phyloP scores from a whole-genome alignment of 2,113 vertebrate species.

The Nannospalax galili region DNA sequence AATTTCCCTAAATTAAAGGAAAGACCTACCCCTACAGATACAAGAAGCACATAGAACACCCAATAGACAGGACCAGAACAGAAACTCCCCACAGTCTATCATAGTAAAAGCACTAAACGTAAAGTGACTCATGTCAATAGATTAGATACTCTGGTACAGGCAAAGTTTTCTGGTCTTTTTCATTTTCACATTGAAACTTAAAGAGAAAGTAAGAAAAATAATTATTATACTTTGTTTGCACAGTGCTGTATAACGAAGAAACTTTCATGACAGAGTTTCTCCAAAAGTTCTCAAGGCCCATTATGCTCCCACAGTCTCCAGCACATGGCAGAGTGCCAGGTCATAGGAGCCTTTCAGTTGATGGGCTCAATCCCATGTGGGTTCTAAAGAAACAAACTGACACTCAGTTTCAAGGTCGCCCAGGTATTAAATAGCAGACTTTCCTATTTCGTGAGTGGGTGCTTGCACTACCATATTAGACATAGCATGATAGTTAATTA shows the following conservation, averaged over 20 bases:
- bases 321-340: background rate
- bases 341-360: background rate
- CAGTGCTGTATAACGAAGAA: background rate
- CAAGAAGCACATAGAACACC: too few species aligned
- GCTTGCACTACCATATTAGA: background rate
- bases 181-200: slow-evolving; percentile 1
- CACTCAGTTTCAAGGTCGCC: background rate
- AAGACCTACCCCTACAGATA: too few species aligned
- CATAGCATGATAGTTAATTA: background rate
- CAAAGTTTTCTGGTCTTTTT: background rate
- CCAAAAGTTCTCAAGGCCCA: background rate
- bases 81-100: too few species aligned
- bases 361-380: too few species aligned
- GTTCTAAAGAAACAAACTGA: background rate
- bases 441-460: background rate
- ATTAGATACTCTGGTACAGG: background rate
- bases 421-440: background rate
- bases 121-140: background rate
- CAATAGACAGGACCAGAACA: too few species aligned
- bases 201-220: background rate
- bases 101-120: too few species aligned
- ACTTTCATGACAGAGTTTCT: background rate
- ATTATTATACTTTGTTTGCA: background rate
- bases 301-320: background rate
- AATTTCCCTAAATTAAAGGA: too few species aligned